Conservation (phyloP, 2,113 vertebrate genomes). For the Macaca mulatta region DNA sequence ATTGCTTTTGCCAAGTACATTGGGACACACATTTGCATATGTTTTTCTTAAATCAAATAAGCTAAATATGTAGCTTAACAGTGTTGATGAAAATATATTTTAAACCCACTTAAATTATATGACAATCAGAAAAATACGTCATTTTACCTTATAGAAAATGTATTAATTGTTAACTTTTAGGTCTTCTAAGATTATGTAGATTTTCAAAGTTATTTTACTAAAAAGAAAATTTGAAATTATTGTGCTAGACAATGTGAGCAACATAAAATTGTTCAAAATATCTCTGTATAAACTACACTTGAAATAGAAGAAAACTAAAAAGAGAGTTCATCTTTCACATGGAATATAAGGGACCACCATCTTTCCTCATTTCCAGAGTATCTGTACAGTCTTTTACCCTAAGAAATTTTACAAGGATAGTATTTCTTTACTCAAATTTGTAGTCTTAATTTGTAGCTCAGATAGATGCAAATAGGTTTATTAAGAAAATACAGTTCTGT, state of each 20-base stretch:
- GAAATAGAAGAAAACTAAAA: not conserved
- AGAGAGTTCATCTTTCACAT: not conserved
- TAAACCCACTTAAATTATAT: not conserved
- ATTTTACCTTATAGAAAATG: not conserved
- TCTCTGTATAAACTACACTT: not conserved
- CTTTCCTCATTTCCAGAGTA: not conserved
- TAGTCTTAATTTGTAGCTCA: not conserved
- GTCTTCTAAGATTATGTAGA: not conserved
- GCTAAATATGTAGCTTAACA: not conserved
- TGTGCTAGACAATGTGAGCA: not conserved
- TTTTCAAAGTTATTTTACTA: not conserved
- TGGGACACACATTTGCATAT: not conserved
- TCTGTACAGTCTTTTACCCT: not conserved
- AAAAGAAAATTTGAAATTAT: slow-evolving; percentile 9
- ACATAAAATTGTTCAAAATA: not conserved
- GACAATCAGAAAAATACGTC: not conserved
- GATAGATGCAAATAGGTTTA: not conserved
- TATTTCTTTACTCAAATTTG: not conserved
- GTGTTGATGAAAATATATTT: not conserved
- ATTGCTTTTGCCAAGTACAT: slow-evolving; percentile 12
- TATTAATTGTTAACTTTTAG: not conserved
- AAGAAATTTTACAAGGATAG: not conserved
- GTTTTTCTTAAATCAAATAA: slow-evolving; percentile 3
- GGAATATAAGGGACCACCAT: not conserved
- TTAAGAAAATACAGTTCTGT: not conserved